Conservation (phyloP, 2,888 invertebrate species). For the Rhyacophila evoluta region DNA sequence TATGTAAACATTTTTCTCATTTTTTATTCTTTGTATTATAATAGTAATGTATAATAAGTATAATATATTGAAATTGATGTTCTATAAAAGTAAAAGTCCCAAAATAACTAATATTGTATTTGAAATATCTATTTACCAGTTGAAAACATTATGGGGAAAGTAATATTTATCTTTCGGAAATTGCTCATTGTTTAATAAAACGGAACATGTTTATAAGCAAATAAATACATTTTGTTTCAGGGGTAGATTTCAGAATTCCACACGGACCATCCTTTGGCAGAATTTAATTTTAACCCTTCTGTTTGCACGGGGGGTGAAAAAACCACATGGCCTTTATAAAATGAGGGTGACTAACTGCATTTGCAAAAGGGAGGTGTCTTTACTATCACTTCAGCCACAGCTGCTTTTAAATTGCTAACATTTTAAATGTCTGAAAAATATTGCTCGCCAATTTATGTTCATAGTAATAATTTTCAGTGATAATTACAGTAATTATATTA, state of each 20-base stretch:
- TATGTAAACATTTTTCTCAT: too few relatives aligned
- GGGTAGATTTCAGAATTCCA: conserved; percentile 9
- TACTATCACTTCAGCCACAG: conserved; percentile 28
- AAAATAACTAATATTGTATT: too few relatives aligned
- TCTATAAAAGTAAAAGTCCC: too few relatives aligned
- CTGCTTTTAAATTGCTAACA: not conserved
- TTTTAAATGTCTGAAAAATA: conserved; percentile 23
- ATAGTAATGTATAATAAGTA: too few relatives aligned
- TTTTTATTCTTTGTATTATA: too few relatives aligned
- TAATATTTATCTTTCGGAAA: not conserved
- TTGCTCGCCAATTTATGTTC: not conserved
- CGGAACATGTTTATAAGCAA: conserved; percentile 14
- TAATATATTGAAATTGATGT: too few relatives aligned
- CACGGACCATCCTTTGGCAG: conserved; percentile 10
- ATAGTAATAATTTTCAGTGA: not conserved
- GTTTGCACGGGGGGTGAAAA: conserved; percentile 38
- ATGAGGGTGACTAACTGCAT: conserved; percentile 35
- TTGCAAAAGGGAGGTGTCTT: conserved; percentile 29
- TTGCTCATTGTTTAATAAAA: conserved; percentile 22
- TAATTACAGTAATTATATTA: not conserved
- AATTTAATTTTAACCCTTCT: conserved; percentile 44
- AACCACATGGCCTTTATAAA: conserved; percentile 37
- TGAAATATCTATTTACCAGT: not conserved
- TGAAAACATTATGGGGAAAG: not conserved
- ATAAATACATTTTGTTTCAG: conserved; percentile 23